phyloP scores from a whole-genome alignment of 1,140 invertebrate genomes.

The Ceratitis capitata region DNA sequence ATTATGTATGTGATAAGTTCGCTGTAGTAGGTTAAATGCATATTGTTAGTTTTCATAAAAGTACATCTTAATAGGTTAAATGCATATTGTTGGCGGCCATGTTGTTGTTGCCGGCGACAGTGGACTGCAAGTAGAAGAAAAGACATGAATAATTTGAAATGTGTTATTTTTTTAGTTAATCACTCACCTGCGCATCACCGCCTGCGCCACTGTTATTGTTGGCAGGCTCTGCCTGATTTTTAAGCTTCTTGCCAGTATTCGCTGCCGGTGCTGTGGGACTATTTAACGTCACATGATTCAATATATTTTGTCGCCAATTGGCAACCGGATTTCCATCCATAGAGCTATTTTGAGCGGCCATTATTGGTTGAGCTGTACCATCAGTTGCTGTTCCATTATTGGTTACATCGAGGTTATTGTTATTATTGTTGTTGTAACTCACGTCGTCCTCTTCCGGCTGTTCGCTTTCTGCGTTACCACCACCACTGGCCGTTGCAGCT shows the following conservation, averaged over 20 bases:
- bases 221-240: not conserved
- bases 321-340: not conserved
- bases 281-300: not conserved
- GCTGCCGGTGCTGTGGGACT: not conserved
- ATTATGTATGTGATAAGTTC: conserved; percentile 62
- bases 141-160: not conserved
- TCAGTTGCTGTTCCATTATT: not conserved
- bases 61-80: too few species aligned
- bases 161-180: not conserved
- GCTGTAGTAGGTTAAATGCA: not conserved
- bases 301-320: not conserved
- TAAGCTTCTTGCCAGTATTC: not conserved
- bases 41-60: too few species aligned
- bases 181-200: conserved; percentile 7
- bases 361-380: not conserved
- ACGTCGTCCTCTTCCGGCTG: conserved; percentile 53
- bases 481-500: not conserved
- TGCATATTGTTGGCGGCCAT: not conserved
- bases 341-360: too few species aligned
- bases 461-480: conserved; percentile 46
- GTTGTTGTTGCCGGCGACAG: not conserved
- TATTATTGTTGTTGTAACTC: not conserved
- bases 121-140: not conserved
- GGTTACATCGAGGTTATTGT: not conserved
- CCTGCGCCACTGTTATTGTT: not conserved